Evolutionary conservation across 1,140 invertebrate species (phyloP).

Genomic region (Ostrea denselamellosa): DNA sequence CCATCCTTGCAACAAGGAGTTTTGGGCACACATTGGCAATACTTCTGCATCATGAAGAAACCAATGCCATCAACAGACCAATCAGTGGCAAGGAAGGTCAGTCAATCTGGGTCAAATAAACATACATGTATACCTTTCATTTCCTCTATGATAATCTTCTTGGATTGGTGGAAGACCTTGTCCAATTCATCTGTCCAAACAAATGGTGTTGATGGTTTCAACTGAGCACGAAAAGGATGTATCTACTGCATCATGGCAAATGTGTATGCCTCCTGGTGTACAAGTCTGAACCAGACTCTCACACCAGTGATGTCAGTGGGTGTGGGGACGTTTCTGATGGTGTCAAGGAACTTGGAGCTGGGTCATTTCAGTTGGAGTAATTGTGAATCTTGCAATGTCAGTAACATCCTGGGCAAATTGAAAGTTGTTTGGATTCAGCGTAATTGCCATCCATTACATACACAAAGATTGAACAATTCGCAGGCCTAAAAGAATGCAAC

Average conservation of each 20-base stretch:
- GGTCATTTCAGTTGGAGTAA: slow-evolving; percentile 58
- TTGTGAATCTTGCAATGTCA: slow-evolving; percentile 67
- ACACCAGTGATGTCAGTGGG: slow-evolving; percentile 59
- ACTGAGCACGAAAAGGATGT: slow-evolving; percentile 54
- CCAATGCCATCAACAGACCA: too few species aligned
- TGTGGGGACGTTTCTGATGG: slow-evolving; percentile 47
- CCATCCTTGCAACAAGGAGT: too few species aligned
- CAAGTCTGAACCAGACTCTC: slow-evolving; percentile 66
- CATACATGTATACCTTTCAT: slow-evolving; percentile 53
- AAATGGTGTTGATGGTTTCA: slow-evolving; percentile 40
- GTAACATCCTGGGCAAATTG: slow-evolving; percentile 56
- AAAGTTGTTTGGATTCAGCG: slow-evolving; percentile 65
- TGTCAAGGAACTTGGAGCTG: slow-evolving; percentile 54
- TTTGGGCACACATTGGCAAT: too few species aligned
- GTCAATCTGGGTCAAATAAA: slow-evolving; percentile 40
- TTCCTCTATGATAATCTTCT: slow-evolving; percentile 48
- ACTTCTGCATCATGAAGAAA: too few species aligned
- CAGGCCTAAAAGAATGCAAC: slow-evolving; percentile 48
- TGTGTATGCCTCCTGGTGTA: slow-evolving; percentile 65
- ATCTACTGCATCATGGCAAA: slow-evolving; percentile 55
- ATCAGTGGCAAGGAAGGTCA: too few species aligned
- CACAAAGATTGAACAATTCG: slow-evolving; percentile 56
- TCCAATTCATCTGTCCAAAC: neutral
- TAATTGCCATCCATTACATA: neutral
- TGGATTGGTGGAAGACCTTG: slow-evolving; percentile 48